Base-by-base conservation (phyloP, 2,797 vertebrate species). In the Sebastes hubbsi region DNA sequence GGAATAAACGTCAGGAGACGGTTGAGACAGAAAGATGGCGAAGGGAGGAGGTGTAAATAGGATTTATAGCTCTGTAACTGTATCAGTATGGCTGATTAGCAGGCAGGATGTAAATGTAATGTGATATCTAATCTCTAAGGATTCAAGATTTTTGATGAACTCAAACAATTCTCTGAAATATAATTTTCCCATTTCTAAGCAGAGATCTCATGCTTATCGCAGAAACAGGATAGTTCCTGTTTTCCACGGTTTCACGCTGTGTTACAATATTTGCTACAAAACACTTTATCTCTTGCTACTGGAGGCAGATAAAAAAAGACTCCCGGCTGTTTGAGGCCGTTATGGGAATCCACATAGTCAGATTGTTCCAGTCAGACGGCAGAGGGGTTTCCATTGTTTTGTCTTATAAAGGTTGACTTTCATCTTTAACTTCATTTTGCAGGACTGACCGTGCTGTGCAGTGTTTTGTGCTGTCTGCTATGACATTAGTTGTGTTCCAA, bases 1-100 rank as follows among this genome's bases (percentile, higher is more conserved):
- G 84, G 77, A 72, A 81, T 55, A 74, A 55, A 91, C 71, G 56
- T 70, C 46, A 30, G 64, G 9, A 55, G 18, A 49, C 6, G 6
- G 29, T 18, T 71, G 12, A 63, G 29, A n/a, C 8, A 30, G 58
- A 71, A 18, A 24, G 46, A 58, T 30, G 24, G 38, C 18, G 22
- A 16, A 75, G 36, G 24, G 32, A 34, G 62, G 32, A 13, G 8
- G 61, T 58, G 29, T 30, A 24, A 49, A 63, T 12, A 55, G 24
- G 56, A 25, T n/a, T 10, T 36, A n/a, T 16, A 4, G 22, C 27
- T 27, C 29, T 52, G n/a, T 25, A 32, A 18, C 63, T 14, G 22
- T 22, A 5, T 2, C 63, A 38, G 18, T 22, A 5, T 2, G 46
- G 46, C 46, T 20, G 46, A n/a, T 52, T n/a, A 52, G 46, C 46